Evolutionary conservation across 2,797 vertebrate genomes (phyloP).

Genomic region (Leptatherina wallacei): DNA sequence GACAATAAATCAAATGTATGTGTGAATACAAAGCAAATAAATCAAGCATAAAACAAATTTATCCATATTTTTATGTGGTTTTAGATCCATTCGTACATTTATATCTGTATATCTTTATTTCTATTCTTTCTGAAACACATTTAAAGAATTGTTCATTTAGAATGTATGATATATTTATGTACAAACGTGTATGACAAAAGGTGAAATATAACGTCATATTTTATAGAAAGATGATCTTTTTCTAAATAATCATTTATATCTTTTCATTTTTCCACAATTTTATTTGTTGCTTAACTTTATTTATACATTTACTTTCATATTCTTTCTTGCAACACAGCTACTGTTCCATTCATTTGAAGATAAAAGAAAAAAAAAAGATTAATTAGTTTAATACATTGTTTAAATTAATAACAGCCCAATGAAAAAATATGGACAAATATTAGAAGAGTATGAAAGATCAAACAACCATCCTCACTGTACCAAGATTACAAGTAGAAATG

Average conservation of each 20-base stretch:
- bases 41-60: neutral
- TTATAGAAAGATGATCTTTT: too few species aligned
- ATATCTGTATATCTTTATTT: neutral
- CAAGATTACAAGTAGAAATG: conserved; percentile 13
- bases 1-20: too few species aligned
- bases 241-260: too few species aligned
- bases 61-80: neutral
- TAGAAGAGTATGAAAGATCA: neutral
- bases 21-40: neutral
- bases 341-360: neutral
- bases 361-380: neutral
- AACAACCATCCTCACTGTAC: neutral
- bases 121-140: neutral
- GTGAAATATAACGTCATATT: neutral
- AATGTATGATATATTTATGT: neutral
- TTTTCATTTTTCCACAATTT: too few species aligned
- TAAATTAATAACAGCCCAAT: conserved; percentile 7
- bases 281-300: neutral
- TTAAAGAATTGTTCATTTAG: neutral
- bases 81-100: neutral
- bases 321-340: neutral
- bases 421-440: conserved; percentile 1
- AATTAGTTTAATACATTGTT: neutral
- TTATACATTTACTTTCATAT: neutral
- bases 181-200: neutral